Base-by-base conservation (phyloP, 2,888 invertebrate species). In the Amaurobius ferox region DNA sequence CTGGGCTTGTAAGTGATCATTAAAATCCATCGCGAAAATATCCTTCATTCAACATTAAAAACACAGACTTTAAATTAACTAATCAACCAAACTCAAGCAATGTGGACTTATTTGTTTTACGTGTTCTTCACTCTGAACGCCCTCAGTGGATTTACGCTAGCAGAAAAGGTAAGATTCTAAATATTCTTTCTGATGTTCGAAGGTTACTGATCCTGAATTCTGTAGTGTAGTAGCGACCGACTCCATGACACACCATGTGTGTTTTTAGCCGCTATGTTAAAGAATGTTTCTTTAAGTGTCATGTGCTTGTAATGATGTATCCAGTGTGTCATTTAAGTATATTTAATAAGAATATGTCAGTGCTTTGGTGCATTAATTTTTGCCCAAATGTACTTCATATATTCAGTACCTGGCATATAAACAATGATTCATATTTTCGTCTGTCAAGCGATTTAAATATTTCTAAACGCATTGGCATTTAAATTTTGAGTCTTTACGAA, bases 71-170 rank as follows among this genome's bases (percentile, higher is more conserved):
- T 28, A 39, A 39, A 39, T 29, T 48, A 26, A 72, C 29, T 72
- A 48, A 55, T 32, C 62, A 13, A 68, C 64, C 32, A 55, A 40
- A 74, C 40, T 39, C 35, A 72, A 66, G 72, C 77, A 77, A 85
- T 85, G 83, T 85, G 83, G 83, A 85, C 77, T 77, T 71, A 77
- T 72, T 67, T 85, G 48, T 77, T 85, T 78, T 85, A 55, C 77
- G 48, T 85, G 55, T 55, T 77, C 26, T 32, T 85, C 72, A 48
- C 64, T 67, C 35, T 77, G 30, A 85, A 85, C 72, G 76, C 68
- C 44, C 44, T 77, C 39, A 77, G 66, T 66, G 83, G 83, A 85
- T 85, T 77, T 77, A 85, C 83, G 5, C 77, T 72, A 71, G 83
- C 77, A 62, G 77, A 85, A 77, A 85, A 85, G 83, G 83, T 85